A percentile compares a stretch with the other conserved stretches of the same genome.
phyloP scores from a whole-genome alignment of 2,888 invertebrate species.

The Autographa gamma region DNA sequence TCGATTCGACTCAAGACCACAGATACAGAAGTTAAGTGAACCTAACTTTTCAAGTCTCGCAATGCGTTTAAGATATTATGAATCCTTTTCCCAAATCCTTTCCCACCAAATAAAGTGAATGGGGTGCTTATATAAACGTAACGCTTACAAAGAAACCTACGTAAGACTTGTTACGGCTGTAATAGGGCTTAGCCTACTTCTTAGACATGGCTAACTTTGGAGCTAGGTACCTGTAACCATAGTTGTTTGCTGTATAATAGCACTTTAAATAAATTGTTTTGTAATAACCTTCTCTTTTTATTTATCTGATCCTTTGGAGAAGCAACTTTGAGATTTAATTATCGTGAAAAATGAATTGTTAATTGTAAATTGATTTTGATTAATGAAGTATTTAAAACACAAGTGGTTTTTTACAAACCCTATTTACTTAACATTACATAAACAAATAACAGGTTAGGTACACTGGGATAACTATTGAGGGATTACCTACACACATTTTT shows the following conservation, averaged over 20 bases:
- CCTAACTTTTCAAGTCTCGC: too few species aligned
- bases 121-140: not conserved
- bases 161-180: conserved; percentile 2
- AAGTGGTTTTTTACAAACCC: too few species aligned
- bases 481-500: too few species aligned
- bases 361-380: too few species aligned
- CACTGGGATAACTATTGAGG: too few species aligned
- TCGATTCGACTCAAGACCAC: too few species aligned
- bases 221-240: not conserved
- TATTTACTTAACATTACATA: too few species aligned
- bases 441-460: too few species aligned
- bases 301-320: not conserved
- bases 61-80: not conserved
- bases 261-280: conserved; percentile 1
- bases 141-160: not conserved
- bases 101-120: not conserved
- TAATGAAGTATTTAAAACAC: too few species aligned
- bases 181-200: conserved; percentile 1
- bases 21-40: too few species aligned
- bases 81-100: not conserved
- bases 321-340: too few species aligned
- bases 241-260: not conserved
- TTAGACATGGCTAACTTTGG: not conserved
- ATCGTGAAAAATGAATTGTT: too few species aligned
- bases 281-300: not conserved